Evolutionary conservation across 2,113 vertebrate species (phyloP).

Genomic region (Nyctibius bracteatus): DNA sequence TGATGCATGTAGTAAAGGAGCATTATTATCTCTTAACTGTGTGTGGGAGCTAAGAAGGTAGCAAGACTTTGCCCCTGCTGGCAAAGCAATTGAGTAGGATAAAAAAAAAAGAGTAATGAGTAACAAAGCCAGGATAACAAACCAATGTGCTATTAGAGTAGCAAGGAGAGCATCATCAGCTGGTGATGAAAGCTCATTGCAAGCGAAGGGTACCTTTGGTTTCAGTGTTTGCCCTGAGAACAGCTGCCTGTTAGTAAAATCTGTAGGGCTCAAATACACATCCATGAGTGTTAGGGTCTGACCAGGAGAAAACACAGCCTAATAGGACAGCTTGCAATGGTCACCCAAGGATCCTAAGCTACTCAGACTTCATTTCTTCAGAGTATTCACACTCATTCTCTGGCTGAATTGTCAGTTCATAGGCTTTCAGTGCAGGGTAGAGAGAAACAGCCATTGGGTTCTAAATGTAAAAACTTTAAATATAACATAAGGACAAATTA

Average conservation of each 20-base stretch:
- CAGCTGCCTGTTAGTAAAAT: neutral
- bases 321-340: neutral
- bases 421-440: neutral
- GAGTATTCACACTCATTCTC: neutral
- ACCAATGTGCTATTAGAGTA: neutral
- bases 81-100: neutral
- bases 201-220: neutral
- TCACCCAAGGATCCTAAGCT: neutral
- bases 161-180: neutral
- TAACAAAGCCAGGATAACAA: neutral
- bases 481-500: neutral
- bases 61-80: neutral
- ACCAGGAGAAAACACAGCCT: neutral
- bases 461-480: neutral
- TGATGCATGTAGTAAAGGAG: neutral
- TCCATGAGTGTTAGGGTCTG: neutral
- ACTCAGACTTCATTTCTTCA: neutral
- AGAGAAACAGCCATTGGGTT: neutral
- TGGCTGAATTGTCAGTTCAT: neutral
- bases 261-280: neutral
- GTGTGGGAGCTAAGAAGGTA: neutral
- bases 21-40: neutral
- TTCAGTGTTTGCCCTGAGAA: neutral
- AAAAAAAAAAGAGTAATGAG: neutral
- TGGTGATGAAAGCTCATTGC: neutral